These are phyloP conservation scores for Microplitis mediator DNA, from an alignment of 1,140 invertebrate genomes.

Conservation along the genomic window DNA sequence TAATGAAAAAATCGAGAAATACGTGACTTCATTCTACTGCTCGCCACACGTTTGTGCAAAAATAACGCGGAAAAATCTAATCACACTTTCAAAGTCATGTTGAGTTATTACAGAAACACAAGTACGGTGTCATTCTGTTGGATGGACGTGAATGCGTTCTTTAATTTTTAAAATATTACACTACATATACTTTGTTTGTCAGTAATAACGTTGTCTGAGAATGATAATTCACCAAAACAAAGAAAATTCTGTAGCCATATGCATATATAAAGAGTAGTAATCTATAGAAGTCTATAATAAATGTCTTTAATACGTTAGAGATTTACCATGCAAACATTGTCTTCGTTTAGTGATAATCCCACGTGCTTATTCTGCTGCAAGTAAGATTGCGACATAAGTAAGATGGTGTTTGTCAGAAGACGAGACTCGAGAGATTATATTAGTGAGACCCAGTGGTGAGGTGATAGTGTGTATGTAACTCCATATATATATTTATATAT, in stretches of 20 bases:
- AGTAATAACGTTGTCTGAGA: too few relatives aligned
- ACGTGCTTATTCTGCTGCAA: too few relatives aligned
- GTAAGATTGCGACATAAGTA: background rate
- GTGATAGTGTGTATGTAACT: too few relatives aligned
- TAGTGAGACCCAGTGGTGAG: background rate
- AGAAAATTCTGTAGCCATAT: too few relatives aligned
- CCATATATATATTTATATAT: too few relatives aligned
- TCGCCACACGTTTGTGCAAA: background rate
- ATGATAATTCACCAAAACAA: too few relatives aligned
- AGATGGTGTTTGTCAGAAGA: background rate
- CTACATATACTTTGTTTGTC: too few relatives aligned
- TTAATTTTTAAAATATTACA: background rate
- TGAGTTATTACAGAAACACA: slow-evolving; percentile 18
- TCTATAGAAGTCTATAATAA: too few relatives aligned
- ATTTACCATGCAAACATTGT: too few relatives aligned
- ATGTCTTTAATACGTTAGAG: too few relatives aligned
- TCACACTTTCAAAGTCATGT: slow-evolving; percentile 21
- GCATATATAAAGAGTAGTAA: too few relatives aligned
- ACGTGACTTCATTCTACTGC: slow-evolving; percentile 24
- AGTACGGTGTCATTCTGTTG: background rate
- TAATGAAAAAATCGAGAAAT: slow-evolving; percentile 7
- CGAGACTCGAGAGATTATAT: slow-evolving; percentile 1
- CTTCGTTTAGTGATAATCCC: too few relatives aligned
- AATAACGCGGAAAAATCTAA: slow-evolving; percentile 22
- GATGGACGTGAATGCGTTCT: slow-evolving; percentile 1